Evolutionary conservation across 2,113 vertebrate genomes (phyloP).

Genomic region (Cebus imitator): DNA sequence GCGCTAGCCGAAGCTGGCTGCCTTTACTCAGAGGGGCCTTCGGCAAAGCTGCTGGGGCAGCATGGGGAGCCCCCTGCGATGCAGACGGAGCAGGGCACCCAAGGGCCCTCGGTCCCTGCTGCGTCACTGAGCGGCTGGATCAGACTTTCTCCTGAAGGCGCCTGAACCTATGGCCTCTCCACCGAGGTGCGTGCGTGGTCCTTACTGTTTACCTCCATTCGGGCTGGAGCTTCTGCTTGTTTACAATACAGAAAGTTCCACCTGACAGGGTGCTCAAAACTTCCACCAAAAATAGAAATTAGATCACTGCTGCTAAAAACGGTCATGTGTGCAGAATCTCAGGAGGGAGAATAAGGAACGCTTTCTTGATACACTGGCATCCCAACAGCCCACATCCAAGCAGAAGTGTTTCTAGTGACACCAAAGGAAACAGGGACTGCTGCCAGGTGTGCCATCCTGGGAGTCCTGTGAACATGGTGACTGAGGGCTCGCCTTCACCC

Average conservation of each 20-base stretch:
- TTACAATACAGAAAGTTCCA: not conserved
- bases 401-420: fast-evolving
- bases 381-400: not conserved
- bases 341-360: not conserved
- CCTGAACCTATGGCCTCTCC: not conserved
- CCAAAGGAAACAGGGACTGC: fast-evolving
- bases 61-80: fast-evolving
- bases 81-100: fast-evolving
- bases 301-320: not conserved
- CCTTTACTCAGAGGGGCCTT: not conserved
- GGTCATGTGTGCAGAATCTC: fast-evolving
- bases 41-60: not conserved
- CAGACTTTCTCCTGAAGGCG: not conserved
- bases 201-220: fast-evolving
- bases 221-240: not conserved
- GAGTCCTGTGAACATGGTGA: fast-evolving
- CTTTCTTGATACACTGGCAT: not conserved
- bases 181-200: fast-evolving
- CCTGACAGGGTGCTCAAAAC: not conserved
- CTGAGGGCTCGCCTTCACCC: no score
- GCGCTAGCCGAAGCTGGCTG: fast-evolving
- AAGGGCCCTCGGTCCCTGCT: fast-evolving
- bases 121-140: not conserved
- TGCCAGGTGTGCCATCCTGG: fast-evolving
- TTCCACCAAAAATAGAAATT: not conserved